Evolutionary conservation across 2,888 invertebrate genomes (phyloP), one percentile per base, ranked within the genome.

Genomic region (Periphyllus acericola): DNA sequence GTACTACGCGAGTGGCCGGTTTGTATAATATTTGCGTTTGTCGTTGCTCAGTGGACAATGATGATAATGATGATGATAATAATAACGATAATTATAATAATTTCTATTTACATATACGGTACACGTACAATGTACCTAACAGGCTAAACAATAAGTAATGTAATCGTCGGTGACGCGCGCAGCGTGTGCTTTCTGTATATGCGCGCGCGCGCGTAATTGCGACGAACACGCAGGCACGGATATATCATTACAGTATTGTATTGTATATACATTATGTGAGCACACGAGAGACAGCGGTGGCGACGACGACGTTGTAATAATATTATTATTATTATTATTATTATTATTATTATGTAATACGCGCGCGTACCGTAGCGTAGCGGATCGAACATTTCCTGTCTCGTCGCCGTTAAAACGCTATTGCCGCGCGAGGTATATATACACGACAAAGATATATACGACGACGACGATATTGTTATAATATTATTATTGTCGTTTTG

Each of bases 371-470:
- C 82, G 46, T 72, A 72, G 52, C 71, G 82, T 52, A 34, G 82
- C 82, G 82, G 82, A 83, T 83, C 82, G 82, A 72, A 83, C 82
- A 29, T 72, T 83, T 83, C 83, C 83, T 74, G 83, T 72, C 46
- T n/a, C 83, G 52, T 19, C 72, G 71, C 34, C 71, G 81, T 25
- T 40, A 25, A 40, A 74, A 71, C 68, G 68, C 68, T 71, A 46
- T 46, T n/a, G 14, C 68, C 72, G 72, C 72, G 60, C 25, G 3
- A 60, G 9, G 60, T 21, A 71, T 14, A 4, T 14, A 9, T 14
- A 71, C 29, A 68, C 0, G 29, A 1, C n/a, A 8, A 46, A 11
- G 46, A 46, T 14, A 46, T 46, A 46, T 4, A 72, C 72, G n/a
- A 72, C n/a, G 34, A 72, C 34, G 29, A 34, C 19, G 34, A 34